Percentiles rank a stretch among this genome's conserved stretches.
phyloP scores from a whole-genome alignment of 1,140 invertebrate genomes.

The Ceratosolen fusciceps region DNA sequence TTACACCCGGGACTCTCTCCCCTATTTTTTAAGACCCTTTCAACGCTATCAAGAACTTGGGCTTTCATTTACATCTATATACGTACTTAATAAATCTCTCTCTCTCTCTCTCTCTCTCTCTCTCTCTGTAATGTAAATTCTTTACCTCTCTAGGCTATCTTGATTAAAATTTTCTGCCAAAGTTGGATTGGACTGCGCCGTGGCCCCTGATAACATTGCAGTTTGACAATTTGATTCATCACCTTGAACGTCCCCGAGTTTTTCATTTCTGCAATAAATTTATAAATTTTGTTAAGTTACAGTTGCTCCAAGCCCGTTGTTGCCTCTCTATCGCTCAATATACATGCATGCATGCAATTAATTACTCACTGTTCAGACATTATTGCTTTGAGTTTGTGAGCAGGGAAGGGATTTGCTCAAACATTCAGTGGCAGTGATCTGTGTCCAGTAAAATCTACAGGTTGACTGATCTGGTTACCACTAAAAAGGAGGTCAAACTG shows the following conservation, averaged over 20 bases:
- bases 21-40: too few relatives aligned
- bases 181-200: constrained; percentile 51
- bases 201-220: constrained; percentile 53
- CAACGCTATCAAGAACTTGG: too few relatives aligned
- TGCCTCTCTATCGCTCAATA: constrained; percentile 6
- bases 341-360: background rate
- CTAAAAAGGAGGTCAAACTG: constrained; percentile 63
- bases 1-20: too few relatives aligned
- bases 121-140: too few relatives aligned
- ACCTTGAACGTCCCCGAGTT: constrained; percentile 57
- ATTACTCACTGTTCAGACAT: constrained; percentile 60
- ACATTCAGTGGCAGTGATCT: constrained; percentile 50
- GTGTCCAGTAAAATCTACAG: constrained; percentile 55
- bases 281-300: too few relatives aligned
- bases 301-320: too few relatives aligned
- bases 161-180: constrained; percentile 48
- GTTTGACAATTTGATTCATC: constrained; percentile 56
- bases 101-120: too few relatives aligned
- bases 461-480: constrained; percentile 56
- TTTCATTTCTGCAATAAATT: constrained; percentile 56
- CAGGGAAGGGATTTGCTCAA: constrained; percentile 32
- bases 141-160: constrained; percentile 55
- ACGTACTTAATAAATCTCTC: too few relatives aligned
- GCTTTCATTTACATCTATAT: too few relatives aligned
- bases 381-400: constrained; percentile 40